Conservation (phyloP, 2,113 vertebrate species). For the Pseudopodoces humilis region DNA sequence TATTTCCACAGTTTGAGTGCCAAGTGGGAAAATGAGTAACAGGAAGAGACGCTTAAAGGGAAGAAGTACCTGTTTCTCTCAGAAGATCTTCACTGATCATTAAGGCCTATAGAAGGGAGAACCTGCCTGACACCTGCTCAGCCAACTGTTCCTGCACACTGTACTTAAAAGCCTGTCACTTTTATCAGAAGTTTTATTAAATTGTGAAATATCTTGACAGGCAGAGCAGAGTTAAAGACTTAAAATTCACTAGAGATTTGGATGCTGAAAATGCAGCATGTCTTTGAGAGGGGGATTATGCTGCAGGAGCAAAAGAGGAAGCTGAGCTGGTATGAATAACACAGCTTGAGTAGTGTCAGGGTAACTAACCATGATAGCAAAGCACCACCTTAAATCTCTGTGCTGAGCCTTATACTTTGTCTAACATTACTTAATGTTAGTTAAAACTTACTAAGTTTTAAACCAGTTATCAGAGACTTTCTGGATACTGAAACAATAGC, state of each 20-base stretch:
- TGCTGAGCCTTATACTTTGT: neutral
- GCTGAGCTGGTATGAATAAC: neutral
- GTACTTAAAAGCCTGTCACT: neutral
- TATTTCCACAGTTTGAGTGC: conserved; percentile 5
- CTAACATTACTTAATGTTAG: neutral
- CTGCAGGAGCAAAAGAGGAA: neutral
- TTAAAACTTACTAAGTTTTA: neutral
- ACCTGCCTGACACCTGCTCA: neutral
- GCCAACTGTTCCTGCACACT: neutral
- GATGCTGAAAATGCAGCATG: neutral
- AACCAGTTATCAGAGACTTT: neutral
- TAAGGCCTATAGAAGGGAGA: neutral
- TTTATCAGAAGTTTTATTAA: neutral
- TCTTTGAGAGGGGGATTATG: neutral
- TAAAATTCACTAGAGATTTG: neutral
- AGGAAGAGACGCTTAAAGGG: neutral
- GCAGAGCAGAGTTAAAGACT: neutral
- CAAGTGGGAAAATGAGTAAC: conserved; percentile 23
- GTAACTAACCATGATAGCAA: neutral
- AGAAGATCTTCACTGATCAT: neutral
- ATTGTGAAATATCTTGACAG: neutral
- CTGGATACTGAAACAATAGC: neutral
- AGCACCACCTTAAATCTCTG: neutral
- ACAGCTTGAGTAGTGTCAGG: neutral
- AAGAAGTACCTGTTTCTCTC: conserved; percentile 8